Evolutionary conservation across 2,888 invertebrate species (phyloP).

Genomic region (Lasioglossum marginatum): DNA sequence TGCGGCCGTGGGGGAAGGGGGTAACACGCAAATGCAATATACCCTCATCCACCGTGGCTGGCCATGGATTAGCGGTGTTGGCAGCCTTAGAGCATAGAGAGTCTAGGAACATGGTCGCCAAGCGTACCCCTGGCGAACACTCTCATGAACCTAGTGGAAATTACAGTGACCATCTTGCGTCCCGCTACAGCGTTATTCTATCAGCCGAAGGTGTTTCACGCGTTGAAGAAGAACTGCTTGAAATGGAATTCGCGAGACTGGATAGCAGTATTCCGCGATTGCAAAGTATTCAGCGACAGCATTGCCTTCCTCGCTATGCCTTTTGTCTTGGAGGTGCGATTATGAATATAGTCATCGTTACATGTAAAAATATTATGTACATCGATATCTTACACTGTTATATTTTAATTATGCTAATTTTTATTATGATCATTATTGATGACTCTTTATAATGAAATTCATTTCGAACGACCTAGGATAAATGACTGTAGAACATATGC

Average conservation of each 20-base stretch:
- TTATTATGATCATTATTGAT: no score
- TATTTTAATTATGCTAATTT: background rate
- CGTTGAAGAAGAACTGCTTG: background rate
- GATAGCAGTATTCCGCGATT: background rate
- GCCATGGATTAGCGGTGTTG: constrained; percentile 28
- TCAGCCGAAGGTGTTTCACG: background rate
- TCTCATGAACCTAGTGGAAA: background rate
- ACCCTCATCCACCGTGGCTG: constrained; percentile 40
- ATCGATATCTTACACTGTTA: background rate
- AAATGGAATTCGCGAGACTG: background rate
- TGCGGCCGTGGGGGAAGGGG: constrained; percentile 54
- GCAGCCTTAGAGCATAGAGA: constrained; percentile 13
- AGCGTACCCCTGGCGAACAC: background rate
- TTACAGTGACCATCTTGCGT: background rate
- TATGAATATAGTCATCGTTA: no score
- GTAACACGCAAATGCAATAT: constrained; percentile 76
- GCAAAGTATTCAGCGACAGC: no score
- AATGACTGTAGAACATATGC: background rate
- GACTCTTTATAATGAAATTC: background rate
- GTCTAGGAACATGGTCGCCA: constrained; percentile 9
- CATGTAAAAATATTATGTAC: no score
- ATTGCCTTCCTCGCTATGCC: no score
- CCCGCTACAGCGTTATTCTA: background rate
- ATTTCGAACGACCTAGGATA: background rate
- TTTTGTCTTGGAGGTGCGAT: no score